Conservation (phyloP, 2,113 vertebrate species). For the Neoarius graeffei region DNA sequence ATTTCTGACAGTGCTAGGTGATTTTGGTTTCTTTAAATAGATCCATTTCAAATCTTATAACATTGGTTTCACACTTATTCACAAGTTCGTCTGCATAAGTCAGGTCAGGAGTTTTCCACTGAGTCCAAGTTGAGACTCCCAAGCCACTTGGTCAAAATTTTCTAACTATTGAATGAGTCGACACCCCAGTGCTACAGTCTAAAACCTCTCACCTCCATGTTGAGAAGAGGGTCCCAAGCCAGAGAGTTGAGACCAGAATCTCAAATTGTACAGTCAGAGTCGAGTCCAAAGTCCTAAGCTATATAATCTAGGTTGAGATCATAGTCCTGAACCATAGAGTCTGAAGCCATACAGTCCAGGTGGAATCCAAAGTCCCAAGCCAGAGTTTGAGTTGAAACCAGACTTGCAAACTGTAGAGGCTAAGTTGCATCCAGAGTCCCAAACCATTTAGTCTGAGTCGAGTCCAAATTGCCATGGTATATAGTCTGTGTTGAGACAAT, state of each 20-base stretch:
- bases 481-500: too few relatives aligned
- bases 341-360: too few relatives aligned
- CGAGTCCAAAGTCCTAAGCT: too few relatives aligned
- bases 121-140: background rate
- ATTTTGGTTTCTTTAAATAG: background rate
- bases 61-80: background rate
- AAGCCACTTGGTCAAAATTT: background rate
- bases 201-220: background rate
- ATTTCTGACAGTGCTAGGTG: background rate
- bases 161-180: background rate
- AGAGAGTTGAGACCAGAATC: background rate
- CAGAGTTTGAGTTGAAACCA: too few relatives aligned
- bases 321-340: too few relatives aligned
- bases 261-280: background rate
- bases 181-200: background rate
- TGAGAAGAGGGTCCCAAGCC: background rate
- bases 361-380: too few relatives aligned
- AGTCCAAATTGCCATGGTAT: too few relatives aligned
- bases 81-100: background rate
- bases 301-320: too few relatives aligned
- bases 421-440: too few relatives aligned
- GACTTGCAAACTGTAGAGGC: too few relatives aligned
- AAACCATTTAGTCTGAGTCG: too few relatives aligned
- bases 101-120: background rate
- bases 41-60: background rate